phyloP scores from a whole-genome alignment of 1,140 invertebrate species.

The Polypedilum vanderplanki region DNA sequence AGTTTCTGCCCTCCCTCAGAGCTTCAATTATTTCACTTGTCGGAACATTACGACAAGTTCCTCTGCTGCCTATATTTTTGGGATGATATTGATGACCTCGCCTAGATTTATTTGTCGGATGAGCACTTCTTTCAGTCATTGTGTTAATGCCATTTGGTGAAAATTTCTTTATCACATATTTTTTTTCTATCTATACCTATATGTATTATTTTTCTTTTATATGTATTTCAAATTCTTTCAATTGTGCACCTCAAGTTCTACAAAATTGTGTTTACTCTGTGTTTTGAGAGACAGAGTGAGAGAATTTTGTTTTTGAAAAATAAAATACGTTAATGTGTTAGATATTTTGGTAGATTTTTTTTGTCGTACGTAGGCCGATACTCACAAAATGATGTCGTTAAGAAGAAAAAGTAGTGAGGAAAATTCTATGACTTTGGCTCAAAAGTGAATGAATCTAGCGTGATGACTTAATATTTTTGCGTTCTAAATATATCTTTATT shows the following conservation, averaged over 20 bases:
- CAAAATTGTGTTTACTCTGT: neutral
- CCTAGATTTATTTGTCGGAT: conserved; percentile 26
- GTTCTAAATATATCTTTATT: too few species aligned
- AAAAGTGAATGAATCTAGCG: too few species aligned
- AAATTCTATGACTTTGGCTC: too few species aligned
- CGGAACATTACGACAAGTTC: conserved; percentile 35
- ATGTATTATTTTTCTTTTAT: too few species aligned
- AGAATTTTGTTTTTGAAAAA: neutral
- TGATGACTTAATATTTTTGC: too few species aligned
- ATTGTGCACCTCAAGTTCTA: too few species aligned
- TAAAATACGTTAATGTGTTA: too few species aligned
- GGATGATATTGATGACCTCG: conserved; percentile 74
- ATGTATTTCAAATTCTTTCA: too few species aligned
- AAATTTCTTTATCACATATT: conserved; percentile 35
- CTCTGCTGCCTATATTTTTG: conserved; percentile 46
- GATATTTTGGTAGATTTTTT: too few species aligned
- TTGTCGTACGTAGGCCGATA: too few species aligned
- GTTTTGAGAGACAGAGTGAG: neutral
- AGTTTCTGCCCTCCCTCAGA: conserved; percentile 38
- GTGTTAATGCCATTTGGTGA: conserved; percentile 22
- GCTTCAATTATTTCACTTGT: conserved; percentile 41
- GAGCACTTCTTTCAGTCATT: conserved; percentile 29
- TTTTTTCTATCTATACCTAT: conserved; percentile 35
- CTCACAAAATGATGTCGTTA: too few species aligned
- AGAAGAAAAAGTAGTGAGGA: too few species aligned